These are phyloP conservation scores for Paragorgia papillata DNA, from an alignment of 92 coral and sea anemone genomes.

Conservation along the genomic window DNA sequence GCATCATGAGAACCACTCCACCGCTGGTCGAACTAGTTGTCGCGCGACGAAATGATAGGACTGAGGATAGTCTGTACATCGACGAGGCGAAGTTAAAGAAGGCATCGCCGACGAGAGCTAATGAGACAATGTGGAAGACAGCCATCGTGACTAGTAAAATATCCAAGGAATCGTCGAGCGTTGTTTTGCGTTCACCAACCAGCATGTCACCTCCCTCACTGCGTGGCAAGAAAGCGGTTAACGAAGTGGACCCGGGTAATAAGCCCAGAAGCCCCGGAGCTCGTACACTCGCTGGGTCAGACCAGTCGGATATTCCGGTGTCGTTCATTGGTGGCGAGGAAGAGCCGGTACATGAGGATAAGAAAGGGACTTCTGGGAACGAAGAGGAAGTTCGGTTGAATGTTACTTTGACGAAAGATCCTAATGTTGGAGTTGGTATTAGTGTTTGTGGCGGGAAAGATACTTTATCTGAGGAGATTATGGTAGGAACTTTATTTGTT, in stretches of 20 bases:
- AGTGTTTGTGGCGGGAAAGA: constrained; percentile 77
- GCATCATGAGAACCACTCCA: constrained; percentile 85
- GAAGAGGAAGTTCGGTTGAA: constrained; percentile 70
- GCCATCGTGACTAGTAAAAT: constrained; percentile 36
- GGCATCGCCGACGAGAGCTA: constrained; percentile 19
- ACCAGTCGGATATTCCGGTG: constrained; percentile 34
- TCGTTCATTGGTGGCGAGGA: constrained; percentile 44
- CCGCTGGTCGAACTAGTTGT: constrained; percentile 93
- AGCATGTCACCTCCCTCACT: constrained; percentile 8
- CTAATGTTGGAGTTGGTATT: constrained; percentile 74
- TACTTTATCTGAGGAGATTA: constrained; percentile 62
- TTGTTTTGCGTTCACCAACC: constrained; percentile 25
- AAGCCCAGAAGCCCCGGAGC: background rate
- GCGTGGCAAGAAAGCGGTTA: background rate
- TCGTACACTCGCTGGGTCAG: background rate
- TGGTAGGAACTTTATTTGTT: constrained; percentile 66
- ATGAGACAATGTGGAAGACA: constrained; percentile 28
- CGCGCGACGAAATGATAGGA: constrained; percentile 78
- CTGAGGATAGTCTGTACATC: constrained; percentile 21
- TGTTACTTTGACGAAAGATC: constrained; percentile 76
- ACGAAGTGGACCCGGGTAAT: background rate
- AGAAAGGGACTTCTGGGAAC: constrained; percentile 31
- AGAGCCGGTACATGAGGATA: background rate
- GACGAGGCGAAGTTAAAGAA: constrained; percentile 31
- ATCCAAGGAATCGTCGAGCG: constrained; percentile 24